Base-by-base conservation (phyloP, 2,113 vertebrate species). In the Sinocyclocheilus maitianheensis region DNA sequence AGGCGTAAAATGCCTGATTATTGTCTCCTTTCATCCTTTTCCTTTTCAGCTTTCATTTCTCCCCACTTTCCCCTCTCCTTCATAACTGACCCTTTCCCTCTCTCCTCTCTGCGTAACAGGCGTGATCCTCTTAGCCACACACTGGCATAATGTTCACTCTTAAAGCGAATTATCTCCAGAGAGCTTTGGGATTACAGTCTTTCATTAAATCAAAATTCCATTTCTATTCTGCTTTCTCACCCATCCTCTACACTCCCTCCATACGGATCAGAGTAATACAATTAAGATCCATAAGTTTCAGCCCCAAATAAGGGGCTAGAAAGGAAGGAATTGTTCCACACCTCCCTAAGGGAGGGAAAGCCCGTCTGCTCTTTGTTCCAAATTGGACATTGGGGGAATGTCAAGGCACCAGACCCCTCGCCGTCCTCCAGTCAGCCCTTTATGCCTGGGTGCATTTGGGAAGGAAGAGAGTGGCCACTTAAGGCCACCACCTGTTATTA, bases 221-320 rank as follows among this genome's bases (percentile, higher is more conserved):
- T 92, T 92, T 93, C 86, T 89, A 85, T 88, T 91, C 87, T 20
- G 78, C 77, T 90, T 89, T 90, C 80, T 65, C 43, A 30, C 78
- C 85, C 91, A n/a, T 24, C 40, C 43, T 24, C 18, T 53, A n/a
- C 18, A 6, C 34, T 48, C 83, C 87, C 40, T 77, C 37, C 34
- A 85, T 87, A 87, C 86, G 67, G 86, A 89, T 89, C 87, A 86
- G 60, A 78, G 87, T 94, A 93, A 94, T 94, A 89, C 93, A 94
- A 94, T 95, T 95, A 94, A 91, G 92, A 91, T 91, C 91, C 74
- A 89, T 93, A 93, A 91, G 92, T 91, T 93, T 91, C 91, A 90
- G 90, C 90, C 85, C 86, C 86, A 88, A 93, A 94, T 89, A 90
- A 92, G 91, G 53, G 80, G 77, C 72, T 88, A 90, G 88, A 89